phyloP scores from a whole-genome alignment of 2,888 invertebrate genomes.

The Apotomis capreana region DNA sequence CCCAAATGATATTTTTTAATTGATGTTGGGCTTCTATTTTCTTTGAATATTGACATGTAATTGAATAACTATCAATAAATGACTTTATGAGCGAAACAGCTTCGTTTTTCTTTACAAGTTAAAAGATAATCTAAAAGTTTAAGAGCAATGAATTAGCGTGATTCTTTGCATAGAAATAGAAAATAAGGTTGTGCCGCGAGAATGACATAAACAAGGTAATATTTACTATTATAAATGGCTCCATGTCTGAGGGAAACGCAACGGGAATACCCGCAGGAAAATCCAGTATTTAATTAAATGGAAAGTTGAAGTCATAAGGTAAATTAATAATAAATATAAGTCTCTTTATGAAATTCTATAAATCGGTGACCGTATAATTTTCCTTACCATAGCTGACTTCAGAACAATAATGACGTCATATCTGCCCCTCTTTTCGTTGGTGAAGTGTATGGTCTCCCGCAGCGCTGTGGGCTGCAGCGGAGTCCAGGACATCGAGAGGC shows the following conservation, averaged over 20 bases:
- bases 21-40: not conserved
- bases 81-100: too few species aligned
- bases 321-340: not conserved
- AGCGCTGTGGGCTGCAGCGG: slow-evolving; percentile 84
- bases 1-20: not conserved
- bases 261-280: too few species aligned
- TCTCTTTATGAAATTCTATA: not conserved
- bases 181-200: too few species aligned
- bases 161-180: too few species aligned
- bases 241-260: too few species aligned
- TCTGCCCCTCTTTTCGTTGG: slow-evolving; percentile 85
- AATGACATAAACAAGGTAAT: too few species aligned
- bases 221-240: too few species aligned
- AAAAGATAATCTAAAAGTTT: too few species aligned
- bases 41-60: too few species aligned
- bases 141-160: too few species aligned
- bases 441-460: slow-evolving; percentile 85
- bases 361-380: not conserved
- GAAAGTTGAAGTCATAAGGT: not conserved
- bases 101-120: too few species aligned
- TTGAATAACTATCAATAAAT: too few species aligned
- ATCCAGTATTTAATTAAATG: not conserved
- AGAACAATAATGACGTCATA: slow-evolving; percentile 86
- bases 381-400: slow-evolving; percentile 81
- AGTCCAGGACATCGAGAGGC: slow-evolving; percentile 85